Conservation (phyloP, 2,113 vertebrate species). For the Cyanistes caeruleus region DNA sequence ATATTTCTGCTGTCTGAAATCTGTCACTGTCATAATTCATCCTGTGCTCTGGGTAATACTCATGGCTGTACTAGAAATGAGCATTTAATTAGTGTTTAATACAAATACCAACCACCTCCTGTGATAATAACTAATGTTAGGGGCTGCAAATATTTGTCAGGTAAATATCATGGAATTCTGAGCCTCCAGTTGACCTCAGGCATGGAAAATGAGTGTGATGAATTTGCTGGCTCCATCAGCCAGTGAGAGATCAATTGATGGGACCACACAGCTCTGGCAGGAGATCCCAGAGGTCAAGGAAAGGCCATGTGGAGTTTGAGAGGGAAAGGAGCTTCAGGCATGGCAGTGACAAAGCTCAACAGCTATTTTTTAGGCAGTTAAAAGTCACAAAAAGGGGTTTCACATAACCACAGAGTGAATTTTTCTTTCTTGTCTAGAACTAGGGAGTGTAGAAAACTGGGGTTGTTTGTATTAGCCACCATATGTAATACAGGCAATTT, state of each 20-base stretch:
- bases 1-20: neutral
- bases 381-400: neutral
- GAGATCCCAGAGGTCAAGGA: neutral
- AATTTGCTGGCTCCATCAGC: neutral
- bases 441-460: neutral
- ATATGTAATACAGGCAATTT: neutral
- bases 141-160: conserved; percentile 1
- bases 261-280: neutral
- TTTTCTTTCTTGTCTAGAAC: neutral
- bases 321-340: neutral
- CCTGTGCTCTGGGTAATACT: neutral
- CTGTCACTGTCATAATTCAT: neutral
- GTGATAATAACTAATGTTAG: neutral
- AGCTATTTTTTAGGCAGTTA: neutral
- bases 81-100: conserved; percentile 39
- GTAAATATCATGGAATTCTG: neutral
- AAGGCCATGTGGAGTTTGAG: neutral
- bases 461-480: neutral
- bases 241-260: neutral
- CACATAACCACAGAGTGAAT: neutral
- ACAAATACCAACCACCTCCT: neutral
- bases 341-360: neutral
- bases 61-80: neutral
- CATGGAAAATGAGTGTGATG: neutral
- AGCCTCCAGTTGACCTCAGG: neutral